phyloP scores from a whole-genome alignment of 2,888 invertebrate genomes.

The Sphaerophoria rueppellii region DNA sequence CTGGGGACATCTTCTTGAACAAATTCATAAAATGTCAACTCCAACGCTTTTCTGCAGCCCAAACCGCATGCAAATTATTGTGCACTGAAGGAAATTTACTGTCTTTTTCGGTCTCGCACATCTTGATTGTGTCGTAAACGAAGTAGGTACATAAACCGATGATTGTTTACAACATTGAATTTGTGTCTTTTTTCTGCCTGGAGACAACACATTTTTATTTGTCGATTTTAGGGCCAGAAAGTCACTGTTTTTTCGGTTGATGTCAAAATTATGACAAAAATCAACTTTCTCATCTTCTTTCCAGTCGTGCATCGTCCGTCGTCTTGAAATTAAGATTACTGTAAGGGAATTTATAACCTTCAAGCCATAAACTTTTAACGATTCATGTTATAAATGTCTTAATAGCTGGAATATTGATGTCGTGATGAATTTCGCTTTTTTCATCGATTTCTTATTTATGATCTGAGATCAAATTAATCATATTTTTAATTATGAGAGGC shows the following conservation, averaged over 20 bases:
- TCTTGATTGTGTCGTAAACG: slow-evolving; percentile 68
- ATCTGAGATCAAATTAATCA: not conserved
- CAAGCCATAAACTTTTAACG: too few relatives aligned
- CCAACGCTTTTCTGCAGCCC: slow-evolving; percentile 22
- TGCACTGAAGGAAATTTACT: slow-evolving; percentile 55
- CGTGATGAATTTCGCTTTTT: not conserved
- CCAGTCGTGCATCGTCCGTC: too few relatives aligned
- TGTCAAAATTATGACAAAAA: not conserved
- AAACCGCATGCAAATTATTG: slow-evolving; percentile 66
- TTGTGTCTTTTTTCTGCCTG: slow-evolving; percentile 52
- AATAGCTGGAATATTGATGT: not conserved
- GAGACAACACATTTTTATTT: not conserved
- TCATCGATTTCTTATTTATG: not conserved
- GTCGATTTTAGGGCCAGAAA: not conserved
- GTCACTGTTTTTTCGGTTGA: not conserved
- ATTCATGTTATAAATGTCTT: not conserved
- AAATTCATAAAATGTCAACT: slow-evolving; percentile 60
- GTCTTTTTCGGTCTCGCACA: slow-evolving; percentile 44
- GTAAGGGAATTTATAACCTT: not conserved
- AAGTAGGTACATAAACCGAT: slow-evolving; percentile 6
- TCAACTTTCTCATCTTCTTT: not conserved
- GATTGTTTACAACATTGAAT: not conserved
- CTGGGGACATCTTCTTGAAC: slow-evolving; percentile 60
- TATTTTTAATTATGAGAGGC: not conserved
- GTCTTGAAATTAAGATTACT: too few relatives aligned